These are phyloP conservation scores for Melanotaenia parkinsoni DNA, from an alignment of 2,797 vertebrate species.

Conservation along the genomic window DNA sequence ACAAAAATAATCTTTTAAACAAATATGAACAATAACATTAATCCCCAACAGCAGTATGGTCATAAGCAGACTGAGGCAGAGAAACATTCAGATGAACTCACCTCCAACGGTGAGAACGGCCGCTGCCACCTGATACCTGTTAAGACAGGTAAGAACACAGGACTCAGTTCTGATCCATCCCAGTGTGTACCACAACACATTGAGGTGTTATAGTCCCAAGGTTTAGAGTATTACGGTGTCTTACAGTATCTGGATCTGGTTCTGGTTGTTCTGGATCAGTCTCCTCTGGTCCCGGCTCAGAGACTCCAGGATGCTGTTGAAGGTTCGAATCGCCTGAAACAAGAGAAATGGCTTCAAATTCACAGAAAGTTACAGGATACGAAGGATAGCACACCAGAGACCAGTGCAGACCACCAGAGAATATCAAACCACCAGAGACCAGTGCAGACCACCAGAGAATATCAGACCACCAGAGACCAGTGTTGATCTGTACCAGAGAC, in stretches of 20 bases:
- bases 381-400: not conserved
- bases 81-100: slow-evolving; percentile 29
- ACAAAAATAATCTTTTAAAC: too few species aligned
- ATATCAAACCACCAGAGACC: too few species aligned
- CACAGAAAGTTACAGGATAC: not conserved
- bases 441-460: too few species aligned
- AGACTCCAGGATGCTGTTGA: slow-evolving; percentile 69
- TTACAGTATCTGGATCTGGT: slow-evolving; percentile 43
- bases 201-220: not conserved
- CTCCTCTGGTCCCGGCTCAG: slow-evolving; percentile 45
- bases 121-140: slow-evolving; percentile 56
- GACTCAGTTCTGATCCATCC: not conserved
- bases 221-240: not conserved
- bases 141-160: not conserved
- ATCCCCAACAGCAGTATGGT: too few species aligned
- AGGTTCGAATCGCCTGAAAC: slow-evolving; percentile 69
- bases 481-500: too few species aligned
- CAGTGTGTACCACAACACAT: not conserved
- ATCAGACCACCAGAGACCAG: too few species aligned
- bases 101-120: slow-evolving; percentile 64
- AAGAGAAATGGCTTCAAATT: not conserved
- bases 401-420: not conserved
- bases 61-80: too few species aligned
- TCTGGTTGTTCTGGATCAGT: slow-evolving; percentile 54
- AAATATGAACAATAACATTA: too few species aligned